These are phyloP conservation scores for Teleopsis dalmanni DNA, from an alignment of 1,140 invertebrate genomes.

Conservation along the genomic window DNA sequence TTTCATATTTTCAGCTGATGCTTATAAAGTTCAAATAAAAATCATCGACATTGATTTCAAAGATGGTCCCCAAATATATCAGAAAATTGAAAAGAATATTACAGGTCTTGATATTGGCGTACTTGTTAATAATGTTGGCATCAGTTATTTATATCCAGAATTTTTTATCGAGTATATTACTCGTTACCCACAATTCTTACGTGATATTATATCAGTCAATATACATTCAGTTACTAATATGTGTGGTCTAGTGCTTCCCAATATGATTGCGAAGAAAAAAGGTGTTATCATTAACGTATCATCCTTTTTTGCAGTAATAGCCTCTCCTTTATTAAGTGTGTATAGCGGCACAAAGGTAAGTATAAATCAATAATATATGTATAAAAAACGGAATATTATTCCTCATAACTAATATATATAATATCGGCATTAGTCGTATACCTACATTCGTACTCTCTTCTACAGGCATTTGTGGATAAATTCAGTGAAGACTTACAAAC, in stretches of 20 bases:
- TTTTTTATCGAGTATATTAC: slow-evolving; percentile 67
- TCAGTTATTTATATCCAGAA: slow-evolving; percentile 82
- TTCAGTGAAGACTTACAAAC: slow-evolving; percentile 70
- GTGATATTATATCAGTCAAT: slow-evolving; percentile 65
- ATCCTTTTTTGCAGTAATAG: slow-evolving; percentile 71
- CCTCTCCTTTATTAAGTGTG: slow-evolving; percentile 74
- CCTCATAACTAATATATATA: background rate
- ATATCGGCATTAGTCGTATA: background rate
- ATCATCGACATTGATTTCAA: slow-evolving; percentile 81
- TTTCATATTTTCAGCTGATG: slow-evolving; percentile 50
- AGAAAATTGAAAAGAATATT: slow-evolving; percentile 66
- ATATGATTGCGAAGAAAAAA: slow-evolving; percentile 74
- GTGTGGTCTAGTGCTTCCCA: slow-evolving; percentile 76
- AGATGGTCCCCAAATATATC: slow-evolving; percentile 61
- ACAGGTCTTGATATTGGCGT: slow-evolving; percentile 80
- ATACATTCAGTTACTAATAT: slow-evolving; percentile 70
- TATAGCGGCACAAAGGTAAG: slow-evolving; percentile 84
- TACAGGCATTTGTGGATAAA: slow-evolving; percentile 74
- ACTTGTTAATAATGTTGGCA: slow-evolving; percentile 92
- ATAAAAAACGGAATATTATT: background rate
- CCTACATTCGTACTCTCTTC: too few relatives aligned
- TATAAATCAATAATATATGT: background rate
- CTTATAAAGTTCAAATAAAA: slow-evolving; percentile 71
- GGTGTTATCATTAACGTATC: slow-evolving; percentile 91
- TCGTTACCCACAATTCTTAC: slow-evolving; percentile 46